Conservation (phyloP, 2,113 vertebrate species). For the Sinocyclocheilus grahami region DNA sequence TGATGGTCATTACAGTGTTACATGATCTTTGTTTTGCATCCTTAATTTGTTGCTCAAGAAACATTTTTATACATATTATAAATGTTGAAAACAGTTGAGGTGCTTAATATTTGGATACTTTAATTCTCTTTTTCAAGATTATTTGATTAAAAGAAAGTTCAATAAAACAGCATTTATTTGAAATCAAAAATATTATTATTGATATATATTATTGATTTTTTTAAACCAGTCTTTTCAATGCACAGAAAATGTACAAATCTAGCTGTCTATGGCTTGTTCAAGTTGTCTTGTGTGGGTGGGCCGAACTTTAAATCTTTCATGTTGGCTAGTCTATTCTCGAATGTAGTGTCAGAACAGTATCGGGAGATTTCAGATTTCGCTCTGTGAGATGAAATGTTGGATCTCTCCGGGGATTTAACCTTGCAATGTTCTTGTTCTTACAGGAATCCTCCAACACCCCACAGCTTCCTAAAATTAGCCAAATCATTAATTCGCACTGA, state of each 20-base stretch:
- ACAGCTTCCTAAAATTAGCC: slow-evolving; percentile 38
- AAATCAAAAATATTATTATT: not conserved
- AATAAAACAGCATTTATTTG: not conserved
- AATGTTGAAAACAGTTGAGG: not conserved
- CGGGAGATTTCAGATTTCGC: not conserved
- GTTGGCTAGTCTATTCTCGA: slow-evolving; percentile 19
- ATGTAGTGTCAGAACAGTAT: slow-evolving; percentile 13
- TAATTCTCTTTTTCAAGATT: not conserved
- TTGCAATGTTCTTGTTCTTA: slow-evolving; percentile 16
- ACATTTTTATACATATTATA: not conserved
- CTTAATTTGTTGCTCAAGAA: not conserved
- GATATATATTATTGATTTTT: too few relatives aligned
- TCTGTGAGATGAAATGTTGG: not conserved
- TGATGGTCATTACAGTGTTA: not conserved
- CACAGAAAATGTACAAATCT: not conserved
- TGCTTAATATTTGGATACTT: not conserved
- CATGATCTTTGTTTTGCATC: too few relatives aligned
- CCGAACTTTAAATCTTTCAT: slow-evolving; percentile 14
- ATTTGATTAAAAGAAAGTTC: not conserved
- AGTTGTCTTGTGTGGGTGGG: slow-evolving; percentile 11
- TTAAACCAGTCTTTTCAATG: not conserved
- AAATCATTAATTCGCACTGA: slow-evolving; percentile 29
- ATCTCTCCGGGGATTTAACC: slow-evolving; percentile 1
- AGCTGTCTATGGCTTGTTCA: not conserved
- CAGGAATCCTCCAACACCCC: not conserved